A percentile compares a stretch with the other conserved stretches of the same genome.
These are phyloP conservation scores for Macrosiphum euphorbiae DNA, from an alignment of 2,888 invertebrate species.

Conservation along the genomic window DNA sequence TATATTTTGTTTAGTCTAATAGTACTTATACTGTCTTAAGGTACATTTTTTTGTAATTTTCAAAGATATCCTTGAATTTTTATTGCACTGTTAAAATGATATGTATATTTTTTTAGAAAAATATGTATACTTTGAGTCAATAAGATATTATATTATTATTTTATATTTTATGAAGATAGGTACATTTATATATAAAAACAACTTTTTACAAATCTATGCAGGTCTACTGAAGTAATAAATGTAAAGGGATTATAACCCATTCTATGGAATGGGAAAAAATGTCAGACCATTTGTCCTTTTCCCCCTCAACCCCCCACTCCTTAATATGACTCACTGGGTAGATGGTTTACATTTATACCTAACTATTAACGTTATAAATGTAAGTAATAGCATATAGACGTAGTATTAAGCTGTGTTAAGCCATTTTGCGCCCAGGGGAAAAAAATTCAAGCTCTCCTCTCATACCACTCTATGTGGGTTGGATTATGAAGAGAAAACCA, in stretches of 20 bases:
- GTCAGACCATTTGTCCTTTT: not conserved
- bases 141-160: not conserved
- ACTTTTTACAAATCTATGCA: not conserved
- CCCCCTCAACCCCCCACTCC: not conserved
- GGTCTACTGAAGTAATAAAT: not conserved
- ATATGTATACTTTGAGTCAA: not conserved
- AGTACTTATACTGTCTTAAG: not conserved
- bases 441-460: not conserved
- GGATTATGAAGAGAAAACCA: not conserved
- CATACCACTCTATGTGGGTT: not conserved
- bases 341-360: not conserved
- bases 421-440: not conserved
- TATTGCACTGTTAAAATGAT: not conserved
- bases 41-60: not conserved
- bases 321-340: not conserved
- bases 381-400: not conserved
- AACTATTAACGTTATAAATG: slow-evolving; percentile 3
- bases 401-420: slow-evolving; percentile 1
- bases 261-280: not conserved
- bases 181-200: not conserved
- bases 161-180: not conserved
- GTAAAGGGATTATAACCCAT: not conserved
- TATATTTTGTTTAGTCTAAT: not conserved
- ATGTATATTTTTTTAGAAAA: not conserved
- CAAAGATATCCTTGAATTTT: not conserved